Evolutionary conservation across 2,888 invertebrate genomes (phyloP).

Genomic region (Dicroscelio sp.): DNA sequence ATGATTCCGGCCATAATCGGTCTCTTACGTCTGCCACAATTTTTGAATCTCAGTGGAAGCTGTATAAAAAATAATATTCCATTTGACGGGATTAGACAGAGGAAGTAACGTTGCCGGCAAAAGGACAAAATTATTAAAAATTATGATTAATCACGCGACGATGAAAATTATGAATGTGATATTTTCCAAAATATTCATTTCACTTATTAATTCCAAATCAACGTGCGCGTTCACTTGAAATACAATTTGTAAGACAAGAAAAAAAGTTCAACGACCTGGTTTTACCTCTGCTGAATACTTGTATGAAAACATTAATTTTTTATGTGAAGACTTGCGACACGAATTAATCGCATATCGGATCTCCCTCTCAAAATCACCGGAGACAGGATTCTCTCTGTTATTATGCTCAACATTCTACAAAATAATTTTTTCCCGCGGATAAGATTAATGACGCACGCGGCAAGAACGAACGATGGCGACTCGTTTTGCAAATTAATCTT

Average conservation of each 20-base stretch:
- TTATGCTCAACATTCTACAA: conserved; percentile 89
- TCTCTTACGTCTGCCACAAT: conserved; percentile 69
- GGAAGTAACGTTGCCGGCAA: background rate
- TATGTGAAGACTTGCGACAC: conserved; percentile 88
- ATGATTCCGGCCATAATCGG: conserved; percentile 86
- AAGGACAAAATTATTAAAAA: conserved; percentile 43
- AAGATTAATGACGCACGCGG: conserved; percentile 88
- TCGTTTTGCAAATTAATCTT: conserved; percentile 90
- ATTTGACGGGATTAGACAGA: conserved; percentile 52
- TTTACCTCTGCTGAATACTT: conserved; percentile 40
- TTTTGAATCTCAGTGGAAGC: conserved; percentile 67
- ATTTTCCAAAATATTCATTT: conserved; percentile 31
- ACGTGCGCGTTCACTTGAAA: too few species aligned
- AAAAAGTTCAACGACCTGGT: conserved; percentile 53
- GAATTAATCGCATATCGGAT: conserved; percentile 88
- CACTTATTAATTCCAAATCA: conserved; percentile 9
- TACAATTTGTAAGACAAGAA: too few species aligned
- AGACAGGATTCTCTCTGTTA: conserved; percentile 89
- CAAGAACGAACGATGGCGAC: conserved; percentile 88
- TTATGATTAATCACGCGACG: conserved; percentile 52
- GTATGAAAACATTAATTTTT: conserved; percentile 88
- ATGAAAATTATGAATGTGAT: background rate
- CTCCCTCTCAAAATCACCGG: conserved; percentile 86
- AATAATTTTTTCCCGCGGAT: conserved; percentile 89
- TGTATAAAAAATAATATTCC: conserved; percentile 60